Evolutionary conservation across 2,113 vertebrate genomes (phyloP).

Genomic region (zebrafish (Danio rerio)): GRCz12tu NC_133181.1:33520001-33520500

Average conservation of each 20-base stretch:
- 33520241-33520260: conserved; percentile 46
- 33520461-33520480: neutral
- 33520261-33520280: conserved; percentile 12
- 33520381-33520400: conserved; percentile 38
- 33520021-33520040: neutral
- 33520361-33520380: conserved; percentile 34
- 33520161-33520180: conserved; percentile 49
- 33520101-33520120: neutral
- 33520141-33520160: conserved; percentile 4
- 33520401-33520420: conserved; percentile 29
- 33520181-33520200: conserved; percentile 44
- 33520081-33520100: neutral
- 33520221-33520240: conserved; percentile 50
- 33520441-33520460: neutral
- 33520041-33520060: neutral
- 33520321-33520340: conserved; percentile 39
- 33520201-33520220: conserved; percentile 47
- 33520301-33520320: conserved; percentile 25
- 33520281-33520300: conserved; percentile 40
- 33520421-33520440: conserved; percentile 28
- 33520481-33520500: neutral
- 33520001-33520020: neutral
- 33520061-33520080: neutral
- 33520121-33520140: neutral
- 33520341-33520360: conserved; percentile 14